These are phyloP conservation scores for Neuroscelio doddi DNA, from an alignment of 2,888 invertebrate genomes.

Conservation along the genomic window DNA sequence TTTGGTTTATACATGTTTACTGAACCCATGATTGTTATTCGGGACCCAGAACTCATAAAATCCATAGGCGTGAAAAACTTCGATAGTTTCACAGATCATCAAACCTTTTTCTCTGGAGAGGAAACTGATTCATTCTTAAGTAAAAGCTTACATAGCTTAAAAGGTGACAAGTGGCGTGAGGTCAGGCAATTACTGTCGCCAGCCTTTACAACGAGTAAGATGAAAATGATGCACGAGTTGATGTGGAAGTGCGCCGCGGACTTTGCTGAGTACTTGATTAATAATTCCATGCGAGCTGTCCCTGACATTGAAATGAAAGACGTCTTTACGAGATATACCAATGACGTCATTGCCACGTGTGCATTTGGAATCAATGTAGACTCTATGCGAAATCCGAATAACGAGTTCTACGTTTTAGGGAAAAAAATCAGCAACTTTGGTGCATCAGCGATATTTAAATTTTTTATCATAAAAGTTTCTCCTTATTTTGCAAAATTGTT, in stretches of 20 bases:
- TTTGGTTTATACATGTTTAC: conserved; percentile 56
- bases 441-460: conserved; percentile 26
- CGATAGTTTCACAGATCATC: conserved; percentile 57
- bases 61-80: conserved; percentile 55
- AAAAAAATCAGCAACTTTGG: conserved; percentile 44
- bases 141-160: conserved; percentile 51
- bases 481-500: conserved; percentile 20
- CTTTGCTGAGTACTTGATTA: conserved; percentile 54
- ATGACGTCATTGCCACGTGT: conserved; percentile 60
- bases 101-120: conserved; percentile 39
- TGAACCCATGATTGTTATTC: conserved; percentile 52
- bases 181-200: too few species aligned
- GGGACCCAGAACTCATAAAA: conserved; percentile 60
- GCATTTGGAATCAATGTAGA: conserved; percentile 59
- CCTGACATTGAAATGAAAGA: conserved; percentile 60
- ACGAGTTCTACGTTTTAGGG: conserved; percentile 60
- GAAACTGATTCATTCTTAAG: conserved; percentile 47
- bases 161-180: too few species aligned
- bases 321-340: conserved; percentile 46
- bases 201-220: too few species aligned
- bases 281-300: conserved; percentile 10
- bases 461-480: conserved; percentile 34
- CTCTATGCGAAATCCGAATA: conserved; percentile 58
- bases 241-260: conserved; percentile 61
- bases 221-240: too few species aligned